Conservation (phyloP, 2,113 vertebrate genomes). For the Oophaga pumilio region DNA sequence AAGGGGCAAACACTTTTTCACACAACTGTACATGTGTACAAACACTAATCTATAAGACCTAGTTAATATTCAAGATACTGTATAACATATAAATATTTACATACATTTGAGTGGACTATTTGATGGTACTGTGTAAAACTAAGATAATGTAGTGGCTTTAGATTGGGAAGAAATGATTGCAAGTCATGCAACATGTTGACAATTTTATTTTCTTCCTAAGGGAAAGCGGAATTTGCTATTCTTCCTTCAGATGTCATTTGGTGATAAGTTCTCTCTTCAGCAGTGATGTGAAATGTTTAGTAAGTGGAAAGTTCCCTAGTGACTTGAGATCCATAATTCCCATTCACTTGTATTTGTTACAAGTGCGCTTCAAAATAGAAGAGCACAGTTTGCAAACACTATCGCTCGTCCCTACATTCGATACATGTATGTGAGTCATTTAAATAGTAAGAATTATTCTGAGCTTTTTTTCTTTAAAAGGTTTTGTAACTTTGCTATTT, state of each 20-base stretch:
- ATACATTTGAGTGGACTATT: not conserved
- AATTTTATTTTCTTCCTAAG: not conserved
- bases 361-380: not conserved
- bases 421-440: not conserved
- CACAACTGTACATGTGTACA: too few species aligned
- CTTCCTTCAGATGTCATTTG: constrained; percentile 13
- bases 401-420: not conserved
- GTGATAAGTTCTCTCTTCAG: not conserved
- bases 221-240: not conserved
- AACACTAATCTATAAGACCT: too few species aligned
- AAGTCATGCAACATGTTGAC: not conserved
- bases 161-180: not conserved
- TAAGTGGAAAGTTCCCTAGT: constrained; percentile 1
- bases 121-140: not conserved
- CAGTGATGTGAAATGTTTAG: not conserved
- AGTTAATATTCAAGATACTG: not conserved
- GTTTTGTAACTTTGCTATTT: not conserved
- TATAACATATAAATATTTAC: not conserved
- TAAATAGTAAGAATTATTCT: not conserved
- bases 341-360: not conserved
- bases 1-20: too few species aligned
- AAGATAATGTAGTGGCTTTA: not conserved
- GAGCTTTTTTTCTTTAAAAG: not conserved
- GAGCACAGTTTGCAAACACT: not conserved
- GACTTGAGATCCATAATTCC: not conserved